Conservation (phyloP, 2,113 vertebrate genomes). For the Gobius niger region DNA sequence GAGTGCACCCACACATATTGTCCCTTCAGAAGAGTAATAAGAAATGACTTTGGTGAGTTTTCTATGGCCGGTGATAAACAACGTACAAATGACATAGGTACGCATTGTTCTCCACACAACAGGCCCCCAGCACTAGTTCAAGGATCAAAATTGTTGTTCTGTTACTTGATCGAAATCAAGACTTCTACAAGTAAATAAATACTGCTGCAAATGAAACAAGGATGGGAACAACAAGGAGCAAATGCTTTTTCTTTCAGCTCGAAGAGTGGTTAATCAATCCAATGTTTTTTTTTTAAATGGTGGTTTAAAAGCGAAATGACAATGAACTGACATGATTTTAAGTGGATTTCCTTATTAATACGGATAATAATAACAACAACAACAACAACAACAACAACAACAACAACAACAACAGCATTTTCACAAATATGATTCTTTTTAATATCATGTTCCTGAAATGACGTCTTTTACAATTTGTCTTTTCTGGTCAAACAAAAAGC, state of each 20-base stretch:
- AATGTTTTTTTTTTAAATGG: too few relatives aligned
- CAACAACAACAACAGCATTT: too few relatives aligned
- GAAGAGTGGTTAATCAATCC: too few relatives aligned
- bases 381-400: too few relatives aligned
- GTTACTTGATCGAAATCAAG: conserved; percentile 44
- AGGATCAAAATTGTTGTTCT: conserved; percentile 37
- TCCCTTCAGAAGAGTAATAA: conserved; percentile 18
- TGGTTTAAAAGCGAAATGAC: too few relatives aligned
- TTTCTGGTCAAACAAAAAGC: neutral
- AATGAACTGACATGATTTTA: too few relatives aligned
- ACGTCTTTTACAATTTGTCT: neutral
- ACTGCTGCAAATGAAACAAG: too few relatives aligned
- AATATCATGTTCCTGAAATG: neutral
- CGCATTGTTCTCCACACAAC: conserved; percentile 8
- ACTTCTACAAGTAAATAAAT: conserved; percentile 17
- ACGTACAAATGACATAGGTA: conserved; percentile 32
- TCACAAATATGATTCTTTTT: neutral
- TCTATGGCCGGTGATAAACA: conserved; percentile 33
- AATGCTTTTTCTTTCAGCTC: too few relatives aligned
- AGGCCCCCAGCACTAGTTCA: conserved; percentile 17
- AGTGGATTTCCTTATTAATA: too few relatives aligned
- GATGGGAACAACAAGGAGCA: too few relatives aligned
- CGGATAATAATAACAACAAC: too few relatives aligned
- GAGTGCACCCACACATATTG: conserved; percentile 38
- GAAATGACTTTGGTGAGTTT: conserved; percentile 16